Percentiles rank a stretch among this genome's conserved stretches.
phyloP scores from a whole-genome alignment of 2,888 invertebrate species.

The Ormyrus rosae region DNA sequence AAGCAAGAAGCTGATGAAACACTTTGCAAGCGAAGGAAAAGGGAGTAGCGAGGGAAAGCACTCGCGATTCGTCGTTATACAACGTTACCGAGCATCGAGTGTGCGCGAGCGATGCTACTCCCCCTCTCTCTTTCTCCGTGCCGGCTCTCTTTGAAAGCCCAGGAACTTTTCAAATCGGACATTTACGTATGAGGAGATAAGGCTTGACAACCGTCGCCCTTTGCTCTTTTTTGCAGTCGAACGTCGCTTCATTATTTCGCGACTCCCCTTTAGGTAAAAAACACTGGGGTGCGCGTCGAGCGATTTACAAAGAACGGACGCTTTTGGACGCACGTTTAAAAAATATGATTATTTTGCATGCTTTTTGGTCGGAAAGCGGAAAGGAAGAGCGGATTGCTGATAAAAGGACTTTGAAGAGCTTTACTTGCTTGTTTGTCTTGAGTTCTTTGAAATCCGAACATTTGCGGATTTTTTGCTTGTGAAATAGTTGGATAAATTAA shows the following conservation, averaged over 20 bases:
- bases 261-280: not conserved
- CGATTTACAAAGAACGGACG: not conserved
- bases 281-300: not conserved
- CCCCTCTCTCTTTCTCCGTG: no score
- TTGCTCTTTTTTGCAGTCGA: not conserved
- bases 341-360: not conserved
- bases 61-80: not conserved
- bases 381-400: not conserved
- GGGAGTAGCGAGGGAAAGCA: not conserved
- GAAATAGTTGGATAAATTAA: no score
- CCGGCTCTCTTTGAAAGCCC: not conserved
- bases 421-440: no score
- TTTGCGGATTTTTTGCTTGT: no score
- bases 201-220: not conserved
- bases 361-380: not conserved
- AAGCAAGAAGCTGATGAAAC: slow-evolving; percentile 13
- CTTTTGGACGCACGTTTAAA: not conserved
- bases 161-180: slow-evolving; percentile 1
- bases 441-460: no score
- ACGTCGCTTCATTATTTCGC: not conserved
- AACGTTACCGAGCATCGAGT: slow-evolving; percentile 25
- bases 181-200: not conserved
- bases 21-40: not conserved
- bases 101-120: not conserved
- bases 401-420: no score